Conservation (phyloP, 2,888 invertebrate genomes). For the Dione juno region DNA sequence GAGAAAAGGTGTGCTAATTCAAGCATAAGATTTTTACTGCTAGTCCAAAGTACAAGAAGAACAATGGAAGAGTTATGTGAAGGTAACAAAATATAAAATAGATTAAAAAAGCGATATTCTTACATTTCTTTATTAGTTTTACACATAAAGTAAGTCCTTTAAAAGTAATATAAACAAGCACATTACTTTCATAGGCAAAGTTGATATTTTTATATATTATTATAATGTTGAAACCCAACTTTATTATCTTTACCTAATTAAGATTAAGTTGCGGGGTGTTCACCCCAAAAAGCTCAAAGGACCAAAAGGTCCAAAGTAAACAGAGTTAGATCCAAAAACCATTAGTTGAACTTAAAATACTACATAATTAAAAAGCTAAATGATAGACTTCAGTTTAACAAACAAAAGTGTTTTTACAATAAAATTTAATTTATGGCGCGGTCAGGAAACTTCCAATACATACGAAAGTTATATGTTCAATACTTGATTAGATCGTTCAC, state of each 20-base stretch:
- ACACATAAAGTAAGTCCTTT: background rate
- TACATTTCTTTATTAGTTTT: too few relatives aligned
- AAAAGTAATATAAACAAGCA: background rate
- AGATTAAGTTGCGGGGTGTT: slow-evolving; percentile 5
- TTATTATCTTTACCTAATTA: slow-evolving; percentile 10
- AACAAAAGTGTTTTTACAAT: background rate
- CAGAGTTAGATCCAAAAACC: slow-evolving; percentile 2
- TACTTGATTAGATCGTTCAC: background rate
- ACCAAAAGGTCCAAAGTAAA: slow-evolving; percentile 9
- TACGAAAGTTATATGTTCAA: too few relatives aligned
- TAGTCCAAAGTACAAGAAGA: too few relatives aligned
- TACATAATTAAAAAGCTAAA: background rate
- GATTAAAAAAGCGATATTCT: too few relatives aligned
- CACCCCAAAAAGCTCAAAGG: slow-evolving; percentile 15
- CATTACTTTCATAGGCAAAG: background rate
- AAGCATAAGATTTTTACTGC: too few relatives aligned
- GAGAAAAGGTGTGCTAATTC: too few relatives aligned
- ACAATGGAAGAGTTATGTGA: too few relatives aligned
- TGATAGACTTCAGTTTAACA: background rate
- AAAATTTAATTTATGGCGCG: background rate
- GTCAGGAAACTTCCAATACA: too few relatives aligned
- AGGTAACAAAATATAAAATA: too few relatives aligned
- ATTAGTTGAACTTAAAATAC: background rate
- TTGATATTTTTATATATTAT: slow-evolving; percentile 6
- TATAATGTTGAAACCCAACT: background rate